Percentiles rank a stretch among this genome's conserved stretches.
Conservation (phyloP, 2,797 vertebrate species). For the Peromyscus nudipes region DNA sequence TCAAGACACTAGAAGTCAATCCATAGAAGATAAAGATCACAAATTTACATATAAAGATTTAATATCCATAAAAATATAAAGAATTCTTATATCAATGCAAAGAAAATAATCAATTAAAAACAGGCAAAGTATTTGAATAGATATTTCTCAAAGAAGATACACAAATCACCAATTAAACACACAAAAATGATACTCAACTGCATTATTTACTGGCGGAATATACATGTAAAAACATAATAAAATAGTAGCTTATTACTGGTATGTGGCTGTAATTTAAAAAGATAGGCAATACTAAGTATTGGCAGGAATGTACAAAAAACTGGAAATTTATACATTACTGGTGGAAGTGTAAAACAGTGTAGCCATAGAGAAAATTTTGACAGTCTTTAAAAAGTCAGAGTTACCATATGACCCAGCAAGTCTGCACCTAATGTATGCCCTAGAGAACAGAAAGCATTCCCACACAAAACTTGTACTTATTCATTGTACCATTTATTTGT, state of each 20-base stretch:
- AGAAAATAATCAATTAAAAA: slow-evolving; percentile 26
- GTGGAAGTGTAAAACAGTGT: neutral
- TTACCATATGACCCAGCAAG: neutral
- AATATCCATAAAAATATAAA: slow-evolving; percentile 40
- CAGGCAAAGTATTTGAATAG: slow-evolving; percentile 23
- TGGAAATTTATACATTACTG: neutral
- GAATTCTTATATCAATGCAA: slow-evolving; percentile 33
- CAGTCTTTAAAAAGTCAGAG: slow-evolving; percentile 26
- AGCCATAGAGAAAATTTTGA: slow-evolving; percentile 10
- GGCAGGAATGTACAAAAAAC: neutral
- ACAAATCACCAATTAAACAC: neutral
- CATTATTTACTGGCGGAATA: slow-evolving; percentile 10
- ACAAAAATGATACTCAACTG: slow-evolving; percentile 25
- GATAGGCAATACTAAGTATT: neutral
- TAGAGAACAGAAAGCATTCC: slow-evolving; percentile 31
- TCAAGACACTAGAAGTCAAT: slow-evolving; percentile 2
- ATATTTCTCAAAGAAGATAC: slow-evolving; percentile 6
- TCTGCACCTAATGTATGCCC: neutral
- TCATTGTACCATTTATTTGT: slow-evolving; percentile 37
- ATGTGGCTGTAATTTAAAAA: neutral
- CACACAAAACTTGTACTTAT: neutral
- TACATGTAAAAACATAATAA: slow-evolving; percentile 6
- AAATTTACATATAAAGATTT: slow-evolving; percentile 26
- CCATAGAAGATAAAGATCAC: slow-evolving; percentile 10
- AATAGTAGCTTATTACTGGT: neutral